phyloP scores from a whole-genome alignment of 1,140 invertebrate genomes.

The Rhizoglyphus robini region DNA sequence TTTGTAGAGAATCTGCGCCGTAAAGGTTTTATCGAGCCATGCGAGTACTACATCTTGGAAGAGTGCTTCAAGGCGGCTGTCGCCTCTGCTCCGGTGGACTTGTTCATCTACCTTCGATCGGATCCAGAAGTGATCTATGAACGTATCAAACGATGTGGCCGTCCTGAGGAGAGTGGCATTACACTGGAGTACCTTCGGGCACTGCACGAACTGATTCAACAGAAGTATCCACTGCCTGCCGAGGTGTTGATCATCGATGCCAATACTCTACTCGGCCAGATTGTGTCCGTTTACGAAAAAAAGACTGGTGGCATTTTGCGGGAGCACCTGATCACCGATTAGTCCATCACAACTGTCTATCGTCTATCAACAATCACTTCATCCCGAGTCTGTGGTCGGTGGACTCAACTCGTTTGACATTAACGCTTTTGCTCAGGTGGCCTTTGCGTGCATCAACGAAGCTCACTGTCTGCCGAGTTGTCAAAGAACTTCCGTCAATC shows the following conservation, averaged over 20 bases:
- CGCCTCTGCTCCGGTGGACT: conserved; percentile 57
- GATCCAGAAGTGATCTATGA: conserved; percentile 64
- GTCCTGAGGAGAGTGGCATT: conserved; percentile 52
- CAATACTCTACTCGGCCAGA: background rate
- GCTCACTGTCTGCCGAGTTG: conserved; percentile 93
- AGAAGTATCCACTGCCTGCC: conserved; percentile 32
- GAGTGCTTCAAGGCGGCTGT: conserved; percentile 61
- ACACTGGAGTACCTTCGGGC: conserved; percentile 49
- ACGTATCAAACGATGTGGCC: conserved; percentile 55
- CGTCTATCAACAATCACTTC: too few relatives aligned
- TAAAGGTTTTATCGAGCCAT: conserved; percentile 33
- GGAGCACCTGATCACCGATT: too few relatives aligned
- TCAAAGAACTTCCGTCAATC: conserved; percentile 96
- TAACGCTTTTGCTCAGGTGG: conserved; percentile 64
- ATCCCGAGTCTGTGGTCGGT: conserved; percentile 58
- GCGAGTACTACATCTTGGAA: conserved; percentile 56
- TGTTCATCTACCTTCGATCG: conserved; percentile 74
- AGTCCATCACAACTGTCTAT: too few relatives aligned
- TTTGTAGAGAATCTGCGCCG: conserved; percentile 64
- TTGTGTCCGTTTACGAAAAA: conserved; percentile 14
- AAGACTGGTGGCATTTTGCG: conserved; percentile 6
- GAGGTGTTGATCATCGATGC: conserved; percentile 29
- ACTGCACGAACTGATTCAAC: conserved; percentile 48
- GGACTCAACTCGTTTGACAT: conserved; percentile 50
- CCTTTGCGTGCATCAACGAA: conserved; percentile 92